Evolutionary conservation across 2,113 vertebrate species (phyloP), one percentile per base, ranked within the genome.

Genomic region (Myocastor coypus): DNA sequence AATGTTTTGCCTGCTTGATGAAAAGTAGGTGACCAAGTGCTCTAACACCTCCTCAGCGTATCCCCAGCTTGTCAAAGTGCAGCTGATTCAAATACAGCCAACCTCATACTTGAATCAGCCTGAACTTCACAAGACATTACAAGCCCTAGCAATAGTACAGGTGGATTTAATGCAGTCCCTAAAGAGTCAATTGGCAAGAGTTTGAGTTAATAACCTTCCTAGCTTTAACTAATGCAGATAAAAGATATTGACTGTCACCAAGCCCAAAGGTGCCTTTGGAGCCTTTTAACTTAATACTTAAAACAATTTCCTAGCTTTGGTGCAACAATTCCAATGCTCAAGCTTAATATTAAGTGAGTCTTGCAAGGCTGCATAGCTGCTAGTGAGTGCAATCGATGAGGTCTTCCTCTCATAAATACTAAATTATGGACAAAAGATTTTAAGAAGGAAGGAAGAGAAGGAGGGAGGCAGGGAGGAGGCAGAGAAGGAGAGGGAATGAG

Each of bases 201-300:
- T 52, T 91, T 92, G 68, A 85, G n/a, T 59, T 90, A 20, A 90
- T 30, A 91, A 5, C 5, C 34, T 87, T 87, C 52, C 71, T 40
- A 88, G 19, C 1, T 95, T 94, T 95, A n/a, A 82, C 4, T 94
- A 24, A 89, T 64, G 46, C 42, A 83, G 55, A 85, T 88, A 71
- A 3, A 92, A n/a, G 16, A 40, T 52, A 59, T 75, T 84, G 80
- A 5, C 32, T 87, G 6, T 66, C 88, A 11, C 0, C 59, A 83
- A 57, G 80, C 6, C 46, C 22, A 92, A 78, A 69, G 66, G 59
- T 0, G n/a, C 5, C 80, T 42, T n/a, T 83, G 66, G 30, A 83
- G 7, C 77, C 30, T 87, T 92, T 89, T 42, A 81, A 93, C 26
- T 63, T 28, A 90, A 40, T 84, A 26, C 34, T 91, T 86, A n/a